Evolutionary conservation across 2,888 invertebrate species (phyloP).

Genomic region (Bugulina stolonifera): DNA sequence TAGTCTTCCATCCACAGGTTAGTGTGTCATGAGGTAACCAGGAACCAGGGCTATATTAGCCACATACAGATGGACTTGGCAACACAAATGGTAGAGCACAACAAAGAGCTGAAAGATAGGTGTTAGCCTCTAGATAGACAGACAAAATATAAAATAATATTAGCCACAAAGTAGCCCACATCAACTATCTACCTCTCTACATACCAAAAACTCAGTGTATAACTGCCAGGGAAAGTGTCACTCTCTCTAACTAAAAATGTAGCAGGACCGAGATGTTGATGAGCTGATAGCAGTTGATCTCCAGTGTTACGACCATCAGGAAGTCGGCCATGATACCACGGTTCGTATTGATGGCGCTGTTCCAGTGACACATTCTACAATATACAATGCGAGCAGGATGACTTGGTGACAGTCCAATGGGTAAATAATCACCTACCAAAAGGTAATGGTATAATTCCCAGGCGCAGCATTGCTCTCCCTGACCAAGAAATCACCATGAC

Average conservation of each 20-base stretch:
- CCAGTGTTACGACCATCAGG: conserved; percentile 68
- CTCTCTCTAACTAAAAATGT: conserved; percentile 85
- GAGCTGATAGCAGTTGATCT: conserved; percentile 62
- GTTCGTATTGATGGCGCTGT: conserved; percentile 57
- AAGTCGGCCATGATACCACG: conserved; percentile 87
- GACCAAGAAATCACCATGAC: neutral
- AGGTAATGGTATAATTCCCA: conserved; percentile 1
- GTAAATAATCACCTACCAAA: conserved; percentile 1
- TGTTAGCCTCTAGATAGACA: too few relatives aligned
- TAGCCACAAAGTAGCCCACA: too few relatives aligned
- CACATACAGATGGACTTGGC: too few relatives aligned
- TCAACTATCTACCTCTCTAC: too few relatives aligned
- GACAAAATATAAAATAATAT: too few relatives aligned
- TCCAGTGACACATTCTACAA: conserved; percentile 10
- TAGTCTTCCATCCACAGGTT: too few relatives aligned
- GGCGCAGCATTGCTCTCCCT: neutral
- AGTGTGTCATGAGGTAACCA: too few relatives aligned
- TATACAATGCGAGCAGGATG: neutral
- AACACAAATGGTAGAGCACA: too few relatives aligned
- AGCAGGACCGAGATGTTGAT: conserved; percentile 79
- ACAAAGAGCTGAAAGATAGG: too few relatives aligned
- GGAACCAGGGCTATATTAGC: too few relatives aligned
- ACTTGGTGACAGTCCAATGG: neutral
- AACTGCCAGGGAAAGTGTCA: conserved; percentile 92
- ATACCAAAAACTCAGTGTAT: conserved; percentile 85